Conservation (phyloP, 2,888 invertebrate genomes). For the Carcina quercana region DNA sequence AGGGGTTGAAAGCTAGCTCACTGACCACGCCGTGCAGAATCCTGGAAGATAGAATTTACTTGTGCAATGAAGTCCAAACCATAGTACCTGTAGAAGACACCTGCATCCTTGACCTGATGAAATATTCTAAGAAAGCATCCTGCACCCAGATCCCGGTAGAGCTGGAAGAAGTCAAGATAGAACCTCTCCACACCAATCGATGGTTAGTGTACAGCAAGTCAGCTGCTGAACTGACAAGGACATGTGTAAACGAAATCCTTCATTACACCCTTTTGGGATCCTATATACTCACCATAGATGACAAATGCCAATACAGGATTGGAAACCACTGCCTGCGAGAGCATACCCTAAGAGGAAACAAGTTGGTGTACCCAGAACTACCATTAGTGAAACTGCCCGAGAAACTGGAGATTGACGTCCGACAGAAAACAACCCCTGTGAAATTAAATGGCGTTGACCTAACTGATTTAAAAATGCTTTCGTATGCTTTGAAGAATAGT, state of each 20-base stretch:
- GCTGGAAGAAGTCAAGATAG: neutral
- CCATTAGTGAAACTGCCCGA: neutral
- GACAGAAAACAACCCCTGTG: neutral
- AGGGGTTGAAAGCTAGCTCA: constrained; percentile 11
- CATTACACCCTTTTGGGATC: neutral
- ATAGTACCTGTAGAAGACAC: constrained; percentile 1
- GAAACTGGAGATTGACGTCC: neutral
- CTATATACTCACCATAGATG: neutral
- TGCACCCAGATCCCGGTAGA: constrained; percentile 1
- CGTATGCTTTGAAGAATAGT: constrained; percentile 1
- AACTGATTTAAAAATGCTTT: neutral
- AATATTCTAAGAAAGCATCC: neutral
- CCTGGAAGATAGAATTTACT: constrained; percentile 4
- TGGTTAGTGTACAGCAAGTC: constrained; percentile 1
- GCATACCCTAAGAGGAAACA: neutral
- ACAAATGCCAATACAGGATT: neutral
- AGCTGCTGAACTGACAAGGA: neutral
- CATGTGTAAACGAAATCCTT: neutral
- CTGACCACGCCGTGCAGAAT: constrained; percentile 12
- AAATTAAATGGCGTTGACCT: constrained; percentile 1
- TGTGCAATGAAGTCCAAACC: neutral
- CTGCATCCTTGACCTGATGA: neutral
- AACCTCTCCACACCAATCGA: neutral
- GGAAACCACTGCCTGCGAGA: neutral
- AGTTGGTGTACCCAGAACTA: neutral